These are phyloP conservation scores for Galleria mellonella DNA, from an alignment of 1,140 invertebrate species.

Conservation along the genomic window DNA sequence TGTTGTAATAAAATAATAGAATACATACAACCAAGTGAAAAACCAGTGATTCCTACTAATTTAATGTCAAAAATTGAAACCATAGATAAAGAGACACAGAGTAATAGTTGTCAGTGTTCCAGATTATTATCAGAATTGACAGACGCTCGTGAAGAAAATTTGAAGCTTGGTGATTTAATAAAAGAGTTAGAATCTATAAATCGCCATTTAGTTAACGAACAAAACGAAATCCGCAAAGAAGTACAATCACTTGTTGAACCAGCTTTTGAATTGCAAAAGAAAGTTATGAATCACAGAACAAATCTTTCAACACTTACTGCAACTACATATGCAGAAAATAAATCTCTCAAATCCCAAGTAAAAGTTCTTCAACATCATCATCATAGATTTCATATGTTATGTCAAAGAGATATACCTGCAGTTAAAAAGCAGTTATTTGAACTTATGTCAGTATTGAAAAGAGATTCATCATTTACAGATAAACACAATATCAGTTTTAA, in stretches of 20 bases:
- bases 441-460: conserved; percentile 40
- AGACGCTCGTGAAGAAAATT: conserved; percentile 27
- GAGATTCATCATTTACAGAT: conserved; percentile 17
- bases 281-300: conserved; percentile 51
- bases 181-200: conserved; percentile 30
- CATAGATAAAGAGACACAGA: conserved; percentile 11
- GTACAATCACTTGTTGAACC: conserved; percentile 39
- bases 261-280: conserved; percentile 51
- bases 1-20: conserved; percentile 50
- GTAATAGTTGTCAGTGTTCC: conserved; percentile 24
- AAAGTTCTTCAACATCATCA: conserved; percentile 55
- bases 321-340: conserved; percentile 63
- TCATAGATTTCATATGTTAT: conserved; percentile 47
- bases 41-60: conserved; percentile 15
- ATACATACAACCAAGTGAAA: conserved; percentile 26
- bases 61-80: conserved; percentile 13
- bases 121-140: conserved; percentile 26
- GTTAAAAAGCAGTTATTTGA: conserved; percentile 49
- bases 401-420: conserved; percentile 55
- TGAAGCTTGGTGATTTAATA: conserved; percentile 18
- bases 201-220: conserved; percentile 29
- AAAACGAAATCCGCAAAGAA: conserved; percentile 39
- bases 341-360: conserved; percentile 50
- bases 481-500: conserved; percentile 34
- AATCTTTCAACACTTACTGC: conserved; percentile 65